These are phyloP conservation scores for Phyllostomus discolor DNA, from an alignment of 2,113 vertebrate genomes.

Conservation along the genomic window DNA sequence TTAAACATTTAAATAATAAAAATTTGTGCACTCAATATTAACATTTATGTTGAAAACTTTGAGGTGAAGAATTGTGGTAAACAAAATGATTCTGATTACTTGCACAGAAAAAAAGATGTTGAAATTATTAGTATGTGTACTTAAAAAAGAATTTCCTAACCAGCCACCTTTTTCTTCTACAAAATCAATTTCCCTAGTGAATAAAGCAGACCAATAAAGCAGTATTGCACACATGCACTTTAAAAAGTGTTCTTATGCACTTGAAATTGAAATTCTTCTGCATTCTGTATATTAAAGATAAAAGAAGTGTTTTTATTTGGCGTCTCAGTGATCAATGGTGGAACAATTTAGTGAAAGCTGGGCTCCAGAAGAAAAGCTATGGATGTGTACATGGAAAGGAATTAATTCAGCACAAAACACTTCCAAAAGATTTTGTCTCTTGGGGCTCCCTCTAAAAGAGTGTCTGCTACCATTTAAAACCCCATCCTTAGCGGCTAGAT, in stretches of 20 bases:
- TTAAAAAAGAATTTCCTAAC: not conserved
- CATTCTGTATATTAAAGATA: slow-evolving; percentile 14
- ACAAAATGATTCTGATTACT: slow-evolving; percentile 18
- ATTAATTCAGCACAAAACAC: slow-evolving; percentile 72
- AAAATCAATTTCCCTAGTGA: not conserved
- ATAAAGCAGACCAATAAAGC: not conserved
- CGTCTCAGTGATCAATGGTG: not conserved
- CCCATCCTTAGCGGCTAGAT: slow-evolving; percentile 86
- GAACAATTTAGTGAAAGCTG: not conserved
- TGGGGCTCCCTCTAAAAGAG: slow-evolving; percentile 78
- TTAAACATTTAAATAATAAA: slow-evolving; percentile 31
- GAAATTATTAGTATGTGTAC: not conserved
- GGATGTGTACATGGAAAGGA: slow-evolving; percentile 8
- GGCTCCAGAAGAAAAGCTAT: not conserved
- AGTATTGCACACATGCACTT: not conserved
- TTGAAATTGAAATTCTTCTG: not conserved
- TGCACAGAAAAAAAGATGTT: not conserved
- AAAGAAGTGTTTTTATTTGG: not conserved
- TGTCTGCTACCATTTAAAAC: slow-evolving; percentile 78
- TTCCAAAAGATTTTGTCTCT: slow-evolving; percentile 76
- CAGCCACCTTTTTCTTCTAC: not conserved
- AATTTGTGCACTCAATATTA: not conserved
- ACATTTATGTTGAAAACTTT: slow-evolving; percentile 22
- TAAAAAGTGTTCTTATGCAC: not conserved
- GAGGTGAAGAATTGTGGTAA: not conserved